phyloP scores from a whole-genome alignment of 2,113 vertebrate genomes.

The Perccottus glenii region DNA sequence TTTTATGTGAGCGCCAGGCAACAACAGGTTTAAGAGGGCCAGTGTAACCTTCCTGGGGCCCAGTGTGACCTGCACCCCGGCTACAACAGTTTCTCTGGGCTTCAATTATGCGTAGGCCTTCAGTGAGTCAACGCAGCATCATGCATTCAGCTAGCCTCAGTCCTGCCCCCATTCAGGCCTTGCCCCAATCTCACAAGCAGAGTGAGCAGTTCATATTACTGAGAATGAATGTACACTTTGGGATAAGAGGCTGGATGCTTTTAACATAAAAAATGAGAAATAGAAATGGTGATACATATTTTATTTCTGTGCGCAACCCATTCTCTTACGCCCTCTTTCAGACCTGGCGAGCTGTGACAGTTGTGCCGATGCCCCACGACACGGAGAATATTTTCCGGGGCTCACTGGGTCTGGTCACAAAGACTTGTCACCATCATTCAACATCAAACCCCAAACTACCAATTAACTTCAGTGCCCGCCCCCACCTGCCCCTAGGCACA shows the following conservation, averaged over 20 bases:
- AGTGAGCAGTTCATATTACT: conserved; percentile 12
- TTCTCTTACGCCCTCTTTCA: conserved; percentile 24
- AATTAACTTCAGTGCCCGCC: conserved; percentile 77
- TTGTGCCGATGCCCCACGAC: conserved; percentile 68
- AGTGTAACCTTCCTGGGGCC: conserved; percentile 74
- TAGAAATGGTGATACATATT: background rate
- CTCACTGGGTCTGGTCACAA: conserved; percentile 68
- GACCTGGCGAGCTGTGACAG: conserved; percentile 61
- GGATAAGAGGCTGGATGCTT: background rate
- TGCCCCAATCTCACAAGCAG: conserved; percentile 13
- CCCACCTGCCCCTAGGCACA: conserved; percentile 70
- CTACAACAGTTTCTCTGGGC: conserved; percentile 67
- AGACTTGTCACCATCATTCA: conserved; percentile 75
- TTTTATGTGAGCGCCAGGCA: conserved; percentile 80
- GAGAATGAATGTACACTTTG: conserved; percentile 14
- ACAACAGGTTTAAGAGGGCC: conserved; percentile 81
- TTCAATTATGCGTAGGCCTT: conserved; percentile 72
- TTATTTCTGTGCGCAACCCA: conserved; percentile 3
- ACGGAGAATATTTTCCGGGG: conserved; percentile 73
- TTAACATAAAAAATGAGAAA: background rate
- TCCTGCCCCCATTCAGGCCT: conserved; percentile 11
- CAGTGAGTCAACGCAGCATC: conserved; percentile 67
- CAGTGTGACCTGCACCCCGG: conserved; percentile 64
- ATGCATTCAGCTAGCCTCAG: conserved; percentile 36
- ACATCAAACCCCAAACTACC: conserved; percentile 77